Base-by-base conservation (phyloP, 1,140 invertebrate genomes). In the Orius insidiosus region DNA sequence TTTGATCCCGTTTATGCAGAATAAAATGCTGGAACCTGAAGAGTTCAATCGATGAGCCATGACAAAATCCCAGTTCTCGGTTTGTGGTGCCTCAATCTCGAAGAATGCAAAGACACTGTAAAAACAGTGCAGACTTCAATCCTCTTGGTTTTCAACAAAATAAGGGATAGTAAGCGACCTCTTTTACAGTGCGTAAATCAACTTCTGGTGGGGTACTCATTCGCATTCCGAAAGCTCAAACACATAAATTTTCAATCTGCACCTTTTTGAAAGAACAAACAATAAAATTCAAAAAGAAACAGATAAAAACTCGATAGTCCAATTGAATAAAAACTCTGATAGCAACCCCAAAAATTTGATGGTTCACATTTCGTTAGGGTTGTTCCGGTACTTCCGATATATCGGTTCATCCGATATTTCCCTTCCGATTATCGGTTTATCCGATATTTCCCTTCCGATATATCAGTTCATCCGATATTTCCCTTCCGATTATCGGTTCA, bases 21-120 rank as follows among this genome's bases (percentile, higher is more conserved):
- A 24, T 24, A 24, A 24, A 24, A 24, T 24, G 24, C 24, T 24
- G 24, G 3, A 24, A 24, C 24, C 24, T 30, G 8, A 5, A n/a
- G n/a, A n/a, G 66, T 65, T 96, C 92, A 59, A 93, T 93, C 44
- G 82, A 76, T 31, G 93, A 93, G 2, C 89, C 85, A 60, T 14
- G 41, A 38, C 8, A 49, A 34, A 30, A 49, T 49, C 19, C 47
- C 47, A 18, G 47, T 43, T 32, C 42, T 18, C 9, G 47, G 47
- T 81, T 84, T 34, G 89, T 87, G 60, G 86, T 75, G 38, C 74
- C 73, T 60, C 92, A 98, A 54, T 97, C 92, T 47, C 71, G 72
- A 13, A 85, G 70, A 47, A 82, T 82, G 64, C 93, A 84, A 62
- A 97, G 94, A 41, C 89, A 72, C 53, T 56, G 50, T 33, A 53